Evolutionary conservation across 2,797 vertebrate species (phyloP).

Genomic region (Crocidura indochinensis): DNA sequence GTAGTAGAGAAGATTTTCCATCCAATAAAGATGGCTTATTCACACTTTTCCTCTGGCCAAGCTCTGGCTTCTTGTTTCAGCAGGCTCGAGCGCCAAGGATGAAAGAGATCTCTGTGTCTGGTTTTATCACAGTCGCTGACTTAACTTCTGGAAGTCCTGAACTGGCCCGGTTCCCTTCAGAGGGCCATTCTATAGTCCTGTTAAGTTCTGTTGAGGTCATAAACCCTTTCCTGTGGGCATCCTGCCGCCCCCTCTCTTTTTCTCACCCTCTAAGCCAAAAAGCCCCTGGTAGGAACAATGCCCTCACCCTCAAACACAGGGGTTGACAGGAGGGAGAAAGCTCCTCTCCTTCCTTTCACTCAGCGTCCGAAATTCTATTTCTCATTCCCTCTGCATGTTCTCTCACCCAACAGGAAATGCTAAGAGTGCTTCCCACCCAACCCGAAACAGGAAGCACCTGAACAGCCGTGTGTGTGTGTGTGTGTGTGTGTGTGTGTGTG

Average conservation of each 20-base stretch:
- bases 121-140: not conserved
- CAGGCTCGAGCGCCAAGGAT: conserved; percentile 2
- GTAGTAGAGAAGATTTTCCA: conserved; percentile 9
- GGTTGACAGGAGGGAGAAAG: too few species aligned
- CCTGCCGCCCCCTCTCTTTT: not conserved
- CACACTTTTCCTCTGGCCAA: not conserved
- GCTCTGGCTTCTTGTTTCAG: not conserved
- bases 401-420: conserved; percentile 66
- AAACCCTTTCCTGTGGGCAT: not conserved
- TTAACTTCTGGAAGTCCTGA: not conserved
- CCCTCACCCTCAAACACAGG: not conserved
- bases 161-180: not conserved
- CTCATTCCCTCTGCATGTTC: conserved; percentile 69
- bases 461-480: conserved; percentile 22
- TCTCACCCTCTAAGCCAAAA: conserved; percentile 2
- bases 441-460: conserved; percentile 82
- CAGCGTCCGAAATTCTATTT: conserved; percentile 26
- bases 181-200: not conserved
- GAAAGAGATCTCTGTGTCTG: conserved; percentile 21
- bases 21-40: conserved; percentile 18
- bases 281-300: not conserved
- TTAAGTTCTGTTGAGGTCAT: not conserved
- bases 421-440: conserved; percentile 63
- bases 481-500: too few species aligned
- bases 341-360: too few species aligned